Evolutionary conservation across 2,797 vertebrate genomes (phyloP), one percentile per base, ranked within the genome.

Genomic region (Smutsia temminckii): DNA sequence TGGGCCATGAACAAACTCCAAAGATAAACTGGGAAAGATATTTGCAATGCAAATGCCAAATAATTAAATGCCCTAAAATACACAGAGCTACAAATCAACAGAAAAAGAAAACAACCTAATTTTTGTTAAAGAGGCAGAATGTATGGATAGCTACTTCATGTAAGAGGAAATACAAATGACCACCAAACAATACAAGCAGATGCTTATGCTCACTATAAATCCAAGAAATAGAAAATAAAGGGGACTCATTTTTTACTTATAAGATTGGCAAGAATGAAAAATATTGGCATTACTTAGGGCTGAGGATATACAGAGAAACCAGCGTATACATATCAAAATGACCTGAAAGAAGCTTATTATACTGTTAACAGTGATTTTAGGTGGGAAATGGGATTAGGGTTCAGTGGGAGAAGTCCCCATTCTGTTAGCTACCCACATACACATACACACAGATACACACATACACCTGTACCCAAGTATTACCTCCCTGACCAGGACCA

Each of bases 261-360:
- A 86, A 68, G 66, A 40, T 69, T 91, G 42, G n/a, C 34, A 95
- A 94, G 69, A 77, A 91, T 95, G 29, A 92, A 95, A 95, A 92
- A 42, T 18, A 85, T 2, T 61, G 77, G 51, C 89, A 78, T 93
- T 83, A 63, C 34, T 83, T 68, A 86, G 20, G 53, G n/a, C 71
- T 77, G 32, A 92, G n/a, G 51, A 75, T 68, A 88, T 61, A 49
- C 10, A 85, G 37, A 71, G 32, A 93, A 25, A 51, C 11, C 49
- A 49, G 29, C 51, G 42, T 17, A 23, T 32, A 21, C 16, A 63
- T 27, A 51, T 40, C 77, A 42, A 51, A 86, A 42, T 66, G 53
- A 91, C 18, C 37, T 37, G 79, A 32, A 78, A 91, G 66, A 92
- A 10, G 57, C 23, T 13, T 4, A 55, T 10, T 37, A 42, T 7